These are phyloP conservation scores for Heterotilapia buettikoferi DNA, from an alignment of 2,113 vertebrate genomes.

Conservation along the genomic window DNA sequence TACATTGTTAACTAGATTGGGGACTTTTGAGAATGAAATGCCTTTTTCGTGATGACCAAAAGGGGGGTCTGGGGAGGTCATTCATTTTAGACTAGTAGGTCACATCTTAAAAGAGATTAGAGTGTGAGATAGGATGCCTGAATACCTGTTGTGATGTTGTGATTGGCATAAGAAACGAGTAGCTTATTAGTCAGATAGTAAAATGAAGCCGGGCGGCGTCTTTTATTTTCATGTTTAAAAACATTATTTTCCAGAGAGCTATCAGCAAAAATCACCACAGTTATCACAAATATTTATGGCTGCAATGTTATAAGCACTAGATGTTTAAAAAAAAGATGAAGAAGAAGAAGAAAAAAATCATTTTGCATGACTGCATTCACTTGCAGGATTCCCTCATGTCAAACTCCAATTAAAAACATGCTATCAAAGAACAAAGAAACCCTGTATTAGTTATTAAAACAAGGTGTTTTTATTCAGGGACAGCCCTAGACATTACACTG, in stretches of 20 bases:
- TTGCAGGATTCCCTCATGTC: slow-evolving; percentile 1
- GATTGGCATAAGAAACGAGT: slow-evolving; percentile 29
- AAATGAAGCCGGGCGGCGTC: slow-evolving; percentile 6
- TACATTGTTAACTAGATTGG: slow-evolving; percentile 23
- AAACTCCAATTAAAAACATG: background rate
- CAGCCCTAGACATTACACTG: background rate
- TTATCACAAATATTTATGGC: slow-evolving; percentile 28
- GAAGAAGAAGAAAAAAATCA: background rate
- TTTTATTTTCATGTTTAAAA: background rate
- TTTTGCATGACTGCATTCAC: slow-evolving; percentile 51
- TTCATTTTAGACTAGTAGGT: background rate
- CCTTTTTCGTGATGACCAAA: background rate
- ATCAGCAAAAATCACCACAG: background rate
- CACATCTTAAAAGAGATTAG: slow-evolving; percentile 16
- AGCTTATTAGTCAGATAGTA: slow-evolving; percentile 29
- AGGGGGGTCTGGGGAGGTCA: background rate
- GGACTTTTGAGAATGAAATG: slow-evolving; percentile 14
- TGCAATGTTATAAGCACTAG: slow-evolving; percentile 10
- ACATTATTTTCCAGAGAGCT: background rate
- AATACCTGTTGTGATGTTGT: slow-evolving; percentile 46
- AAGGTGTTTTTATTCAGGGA: slow-evolving; percentile 4
- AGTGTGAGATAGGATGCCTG: slow-evolving; percentile 14
- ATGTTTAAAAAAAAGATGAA: background rate
- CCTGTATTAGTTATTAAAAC: background rate
- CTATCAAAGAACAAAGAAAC: slow-evolving; percentile 3